Base-by-base conservation (phyloP, 2,888 invertebrate species). In the Macrosiphum euphorbiae region DNA sequence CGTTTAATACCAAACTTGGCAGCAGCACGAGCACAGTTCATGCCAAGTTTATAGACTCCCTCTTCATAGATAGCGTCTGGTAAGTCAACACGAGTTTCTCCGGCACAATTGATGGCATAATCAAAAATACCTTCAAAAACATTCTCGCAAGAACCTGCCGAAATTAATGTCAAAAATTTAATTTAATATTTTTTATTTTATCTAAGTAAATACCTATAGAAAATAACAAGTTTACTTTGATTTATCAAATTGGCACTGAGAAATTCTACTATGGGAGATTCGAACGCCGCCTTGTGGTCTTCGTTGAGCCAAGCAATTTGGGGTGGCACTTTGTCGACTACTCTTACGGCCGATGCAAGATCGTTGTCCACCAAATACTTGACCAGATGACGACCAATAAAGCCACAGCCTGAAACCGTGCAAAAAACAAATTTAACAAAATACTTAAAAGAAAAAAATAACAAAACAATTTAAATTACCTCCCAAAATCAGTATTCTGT, bases 251-350 rank as follows among this genome's bases (percentile, higher is more conserved):
- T 99, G 92, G 98, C 98, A 96, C 99, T 99, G 96, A 97, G 97
- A 96, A 98, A 99, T 96, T 98, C 98, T 24, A 99, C 97, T 95
- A 97, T 96, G 94, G 97, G 96, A 96, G 97, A 97, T 94, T 97
- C 97, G 96, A 98, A 98, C 88, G 97, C 96, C 95, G 97, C 97
- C 95, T 97, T 96, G 95, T 98, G 98, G 94, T 96, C 96, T 3
- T 97, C 96, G 96, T 98, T 98, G 67, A 99, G 96, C 97, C 98
- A 99, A 4, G 98, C 99, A 95, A 98, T 97, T 96, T 98, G 98
- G 2, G 99, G 99, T 91, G 98, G 98, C 58, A 98, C 98, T 96
- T 99, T 99, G 96, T 99, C 99, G 94, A 98, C 98, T 90, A 98
- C 97, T 95, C 98, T 97, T 95, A 99, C 96, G 95, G 96, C 97